A percentile compares a stretch with the other conserved stretches of the same genome.
phyloP scores from a whole-genome alignment of 2,113 vertebrate genomes.

The Fregata magnificens region DNA sequence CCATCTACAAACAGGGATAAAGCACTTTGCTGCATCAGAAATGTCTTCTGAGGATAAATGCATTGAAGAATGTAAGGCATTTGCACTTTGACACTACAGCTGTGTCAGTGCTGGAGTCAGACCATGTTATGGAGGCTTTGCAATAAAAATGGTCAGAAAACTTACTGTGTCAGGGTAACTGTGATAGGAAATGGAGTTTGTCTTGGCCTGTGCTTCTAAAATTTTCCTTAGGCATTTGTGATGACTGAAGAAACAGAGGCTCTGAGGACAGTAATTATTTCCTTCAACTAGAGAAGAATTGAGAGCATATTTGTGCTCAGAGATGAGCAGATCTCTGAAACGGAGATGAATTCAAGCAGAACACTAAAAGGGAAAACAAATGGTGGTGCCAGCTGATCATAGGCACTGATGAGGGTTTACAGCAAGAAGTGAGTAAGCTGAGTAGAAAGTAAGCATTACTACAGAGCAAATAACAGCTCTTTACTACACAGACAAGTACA shows the following conservation, averaged over 20 bases:
- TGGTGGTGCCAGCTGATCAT: not conserved
- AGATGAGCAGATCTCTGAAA: not conserved
- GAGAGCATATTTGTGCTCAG: not conserved
- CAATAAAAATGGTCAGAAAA: not conserved
- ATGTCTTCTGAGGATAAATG: not conserved
- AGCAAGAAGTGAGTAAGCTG: not conserved
- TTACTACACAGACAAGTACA: not conserved
- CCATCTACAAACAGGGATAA: not conserved
- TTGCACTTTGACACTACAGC: constrained; percentile 44
- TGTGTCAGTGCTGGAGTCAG: not conserved
- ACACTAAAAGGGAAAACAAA: not conserved
- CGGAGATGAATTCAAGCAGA: not conserved
- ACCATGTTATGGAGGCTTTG: fast-evolving
- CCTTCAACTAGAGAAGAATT: not conserved
- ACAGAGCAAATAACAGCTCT: not conserved
- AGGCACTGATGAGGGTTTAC: not conserved
- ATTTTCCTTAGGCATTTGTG: not conserved
- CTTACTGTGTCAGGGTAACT: not conserved
- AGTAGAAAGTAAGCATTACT: not conserved
- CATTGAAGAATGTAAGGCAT: constrained; percentile 8
- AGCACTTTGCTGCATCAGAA: not conserved
- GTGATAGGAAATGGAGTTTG: not conserved
- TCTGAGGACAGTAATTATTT: not conserved
- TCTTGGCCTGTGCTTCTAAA: not conserved
- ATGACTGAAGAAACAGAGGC: not conserved